Evolutionary conservation across 2,797 vertebrate genomes (phyloP).

Genomic region (Myotis myotis): DNA sequence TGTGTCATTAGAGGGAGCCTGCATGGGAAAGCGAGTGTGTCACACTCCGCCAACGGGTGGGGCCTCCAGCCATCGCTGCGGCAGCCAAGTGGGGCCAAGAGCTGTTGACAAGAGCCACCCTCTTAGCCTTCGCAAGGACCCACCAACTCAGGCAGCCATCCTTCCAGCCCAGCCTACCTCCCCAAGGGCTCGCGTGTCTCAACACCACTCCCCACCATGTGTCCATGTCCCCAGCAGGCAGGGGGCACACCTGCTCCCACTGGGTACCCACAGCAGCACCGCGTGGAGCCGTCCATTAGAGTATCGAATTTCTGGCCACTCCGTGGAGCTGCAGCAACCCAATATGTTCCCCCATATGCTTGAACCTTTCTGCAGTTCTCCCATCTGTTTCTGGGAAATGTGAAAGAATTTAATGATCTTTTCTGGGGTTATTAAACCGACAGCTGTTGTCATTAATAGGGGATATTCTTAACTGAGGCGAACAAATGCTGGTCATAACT

Average conservation of each 20-base stretch:
- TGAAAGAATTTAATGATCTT: conserved; percentile 85
- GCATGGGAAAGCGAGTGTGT: too few species aligned
- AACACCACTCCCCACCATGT: not conserved
- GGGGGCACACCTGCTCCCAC: not conserved
- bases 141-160: not conserved
- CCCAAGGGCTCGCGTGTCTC: not conserved
- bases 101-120: not conserved
- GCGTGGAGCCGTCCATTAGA: not conserved
- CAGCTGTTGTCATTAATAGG: conserved; percentile 90
- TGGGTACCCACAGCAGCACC: not conserved
- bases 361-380: conserved; percentile 81
- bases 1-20: not conserved
- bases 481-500: conserved; percentile 81
- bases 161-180: not conserved
- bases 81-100: not conserved
- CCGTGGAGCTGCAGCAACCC: conserved; percentile 71
- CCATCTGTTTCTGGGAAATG: conserved; percentile 87
- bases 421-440: conserved; percentile 87
- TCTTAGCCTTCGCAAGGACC: not conserved
- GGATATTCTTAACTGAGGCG: conserved; percentile 81
- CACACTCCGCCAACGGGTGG: not conserved
- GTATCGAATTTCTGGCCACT: conserved; percentile 35
- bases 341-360: conserved; percentile 85
- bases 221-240: not conserved
- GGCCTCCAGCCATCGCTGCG: not conserved